phyloP scores from a whole-genome alignment of 2,888 invertebrate genomes.

The Escarpia spicata region DNA sequence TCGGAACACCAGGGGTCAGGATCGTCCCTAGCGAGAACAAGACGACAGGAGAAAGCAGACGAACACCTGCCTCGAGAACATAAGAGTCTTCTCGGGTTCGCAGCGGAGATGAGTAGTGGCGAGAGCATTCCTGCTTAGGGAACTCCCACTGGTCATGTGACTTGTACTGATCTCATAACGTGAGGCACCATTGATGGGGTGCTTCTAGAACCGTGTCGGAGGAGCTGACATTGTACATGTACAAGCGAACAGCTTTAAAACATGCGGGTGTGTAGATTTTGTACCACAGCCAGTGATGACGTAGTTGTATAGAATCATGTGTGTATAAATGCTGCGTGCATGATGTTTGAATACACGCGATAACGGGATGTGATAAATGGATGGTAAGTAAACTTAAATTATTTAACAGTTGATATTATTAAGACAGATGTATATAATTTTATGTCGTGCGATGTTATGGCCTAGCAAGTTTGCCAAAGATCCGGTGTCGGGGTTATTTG shows the following conservation, averaged over 20 bases:
- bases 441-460: background rate
- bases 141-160: background rate
- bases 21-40: background rate
- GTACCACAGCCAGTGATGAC: background rate
- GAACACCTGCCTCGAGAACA: background rate
- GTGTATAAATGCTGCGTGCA: background rate
- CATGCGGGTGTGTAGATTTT: background rate
- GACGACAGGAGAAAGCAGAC: background rate
- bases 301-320: background rate
- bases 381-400: background rate
- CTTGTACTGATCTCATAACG: background rate
- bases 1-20: background rate
- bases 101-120: background rate
- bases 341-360: background rate
- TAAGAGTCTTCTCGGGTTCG: background rate
- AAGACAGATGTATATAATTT: background rate
- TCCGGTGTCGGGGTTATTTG: background rate
- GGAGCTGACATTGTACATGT: no score
- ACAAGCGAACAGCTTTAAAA: background rate
- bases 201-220: background rate
- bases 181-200: background rate
- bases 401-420: conserved; percentile 13
- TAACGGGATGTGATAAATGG: background rate
- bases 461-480: background rate
- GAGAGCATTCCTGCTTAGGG: background rate